Evolutionary conservation across 2,888 invertebrate genomes (phyloP).

Genomic region (Ophion costatus): DNA sequence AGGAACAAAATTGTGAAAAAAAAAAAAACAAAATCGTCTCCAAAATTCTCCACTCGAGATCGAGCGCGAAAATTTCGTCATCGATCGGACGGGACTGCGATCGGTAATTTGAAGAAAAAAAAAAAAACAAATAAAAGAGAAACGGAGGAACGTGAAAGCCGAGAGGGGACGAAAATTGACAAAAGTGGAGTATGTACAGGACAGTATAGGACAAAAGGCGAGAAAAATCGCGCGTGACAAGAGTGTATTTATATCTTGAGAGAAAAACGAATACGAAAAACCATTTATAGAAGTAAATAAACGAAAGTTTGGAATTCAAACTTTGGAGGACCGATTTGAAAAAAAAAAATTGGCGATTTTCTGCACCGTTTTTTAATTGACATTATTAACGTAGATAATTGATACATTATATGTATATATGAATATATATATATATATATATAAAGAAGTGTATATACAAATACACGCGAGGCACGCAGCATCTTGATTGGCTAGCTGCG

Average conservation of each 20-base stretch:
- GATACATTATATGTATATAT: constrained; percentile 71
- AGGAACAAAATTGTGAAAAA: too few species aligned
- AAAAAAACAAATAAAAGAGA: constrained; percentile 45
- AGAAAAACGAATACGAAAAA: constrained; percentile 66
- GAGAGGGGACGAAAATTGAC: constrained; percentile 47
- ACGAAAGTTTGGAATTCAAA: constrained; percentile 72
- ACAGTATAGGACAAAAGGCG: constrained; percentile 46
- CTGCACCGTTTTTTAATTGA: constrained; percentile 72
- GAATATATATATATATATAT: constrained; percentile 9
- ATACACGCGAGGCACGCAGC: constrained; percentile 81
- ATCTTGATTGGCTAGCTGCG: constrained; percentile 83
- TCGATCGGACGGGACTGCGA: background rate
- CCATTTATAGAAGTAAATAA: constrained; percentile 67
- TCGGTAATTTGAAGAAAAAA: constrained; percentile 62
- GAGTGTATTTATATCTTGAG: constrained; percentile 74
- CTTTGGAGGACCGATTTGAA: constrained; percentile 28
- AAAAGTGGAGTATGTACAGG: constrained; percentile 54
- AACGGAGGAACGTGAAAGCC: constrained; percentile 33
- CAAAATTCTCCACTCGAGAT: too few species aligned
- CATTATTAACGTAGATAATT: constrained; percentile 83
- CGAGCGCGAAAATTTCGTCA: too few species aligned
- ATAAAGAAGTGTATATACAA: constrained; percentile 14
- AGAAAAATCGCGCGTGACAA: constrained; percentile 67
- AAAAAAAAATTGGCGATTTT: constrained; percentile 30
- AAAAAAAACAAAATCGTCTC: too few species aligned